Percentiles rank a stretch among this genome's conserved stretches.
phyloP scores from a whole-genome alignment of 2,888 invertebrate species.

The Nesidiocoris tenuis region DNA sequence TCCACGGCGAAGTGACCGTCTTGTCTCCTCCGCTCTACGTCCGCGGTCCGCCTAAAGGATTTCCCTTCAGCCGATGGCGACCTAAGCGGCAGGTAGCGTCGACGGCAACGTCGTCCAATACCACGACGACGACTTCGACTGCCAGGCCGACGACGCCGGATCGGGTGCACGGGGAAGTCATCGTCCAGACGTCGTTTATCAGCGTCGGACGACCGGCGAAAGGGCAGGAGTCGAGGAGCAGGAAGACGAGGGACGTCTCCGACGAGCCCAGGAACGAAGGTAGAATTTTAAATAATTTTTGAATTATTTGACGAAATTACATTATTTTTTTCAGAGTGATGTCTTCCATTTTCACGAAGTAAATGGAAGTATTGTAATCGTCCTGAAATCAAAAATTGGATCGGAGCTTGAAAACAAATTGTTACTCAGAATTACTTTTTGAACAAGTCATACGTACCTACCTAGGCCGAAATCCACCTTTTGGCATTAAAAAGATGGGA shows the following conservation, averaged over 20 bases:
- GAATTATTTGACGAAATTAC: too few species aligned
- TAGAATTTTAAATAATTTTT: too few species aligned
- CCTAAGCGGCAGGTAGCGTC: not conserved
- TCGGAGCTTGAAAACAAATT: too few species aligned
- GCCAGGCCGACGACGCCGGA: not conserved
- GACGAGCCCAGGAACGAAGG: too few species aligned
- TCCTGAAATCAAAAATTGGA: too few species aligned
- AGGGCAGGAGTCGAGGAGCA: not conserved
- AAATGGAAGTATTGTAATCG: too few species aligned
- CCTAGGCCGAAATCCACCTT: too few species aligned
- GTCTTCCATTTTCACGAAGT: too few species aligned
- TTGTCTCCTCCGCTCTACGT: constrained; percentile 36
- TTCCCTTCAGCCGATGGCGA: constrained; percentile 23
- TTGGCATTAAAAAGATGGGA: too few species aligned
- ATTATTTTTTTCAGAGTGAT: too few species aligned
- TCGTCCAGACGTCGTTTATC: constrained; percentile 27
- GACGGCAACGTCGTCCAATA: not conserved
- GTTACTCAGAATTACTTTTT: too few species aligned
- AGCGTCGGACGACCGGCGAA: constrained; percentile 21
- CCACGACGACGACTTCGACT: not conserved
- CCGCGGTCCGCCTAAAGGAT: constrained; percentile 38
- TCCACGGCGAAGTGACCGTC: constrained; percentile 39
- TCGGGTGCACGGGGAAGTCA: constrained; percentile 28
- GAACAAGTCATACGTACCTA: too few species aligned
- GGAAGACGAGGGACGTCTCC: constrained; percentile 8